Percentiles rank a stretch among this genome's conserved stretches.
phyloP scores from a whole-genome alignment of 1,140 invertebrate species.

The Sarcophaga bullata region DNA sequence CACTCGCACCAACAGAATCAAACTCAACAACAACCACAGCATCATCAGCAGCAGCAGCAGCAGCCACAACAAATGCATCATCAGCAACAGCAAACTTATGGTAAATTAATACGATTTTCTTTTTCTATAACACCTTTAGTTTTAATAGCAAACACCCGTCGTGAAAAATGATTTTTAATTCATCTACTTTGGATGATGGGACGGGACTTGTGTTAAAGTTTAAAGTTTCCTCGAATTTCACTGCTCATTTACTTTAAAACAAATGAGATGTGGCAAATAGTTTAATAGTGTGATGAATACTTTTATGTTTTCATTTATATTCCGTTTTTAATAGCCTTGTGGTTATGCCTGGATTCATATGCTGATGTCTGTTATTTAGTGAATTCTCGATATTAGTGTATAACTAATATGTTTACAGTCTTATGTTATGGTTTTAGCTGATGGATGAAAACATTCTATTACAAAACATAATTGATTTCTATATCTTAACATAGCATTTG shows the following conservation, averaged over 20 bases:
- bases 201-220: no score
- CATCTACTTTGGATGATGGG: no score
- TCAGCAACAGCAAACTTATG: constrained; percentile 45
- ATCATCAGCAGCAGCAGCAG: constrained; percentile 50
- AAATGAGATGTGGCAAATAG: constrained; percentile 33
- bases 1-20: constrained; percentile 45
- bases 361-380: neutral
- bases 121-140: no score
- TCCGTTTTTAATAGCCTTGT: no score
- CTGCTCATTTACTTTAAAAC: neutral
- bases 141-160: no score
- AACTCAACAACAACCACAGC: constrained; percentile 46
- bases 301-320: neutral
- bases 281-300: neutral
- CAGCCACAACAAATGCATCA: constrained; percentile 52
- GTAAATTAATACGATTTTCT: constrained; percentile 36
- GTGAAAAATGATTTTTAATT: no score
- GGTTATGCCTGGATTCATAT: neutral
- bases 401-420: no score
- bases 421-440: no score
- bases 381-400: no score
- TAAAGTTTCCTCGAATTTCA: neutral
- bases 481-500: no score
- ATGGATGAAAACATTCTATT: no score
- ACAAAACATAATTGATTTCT: no score